Evolutionary conservation across 2,113 vertebrate genomes (phyloP).

Genomic region (Mesocricetus auratus): DNA sequence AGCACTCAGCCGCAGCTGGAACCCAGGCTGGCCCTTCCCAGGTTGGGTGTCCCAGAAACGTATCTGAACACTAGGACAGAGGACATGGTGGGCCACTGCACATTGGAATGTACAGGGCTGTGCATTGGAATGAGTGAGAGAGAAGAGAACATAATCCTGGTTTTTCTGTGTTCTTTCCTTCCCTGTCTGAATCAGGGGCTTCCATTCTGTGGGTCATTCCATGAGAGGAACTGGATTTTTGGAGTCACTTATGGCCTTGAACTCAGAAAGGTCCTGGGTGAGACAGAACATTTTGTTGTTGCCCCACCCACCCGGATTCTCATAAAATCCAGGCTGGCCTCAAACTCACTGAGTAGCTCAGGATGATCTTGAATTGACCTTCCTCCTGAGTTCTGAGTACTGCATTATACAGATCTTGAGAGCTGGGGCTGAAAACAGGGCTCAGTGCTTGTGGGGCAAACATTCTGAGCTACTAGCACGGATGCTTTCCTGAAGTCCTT

Average conservation of each 20-base stretch:
- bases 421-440: no score
- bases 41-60: neutral
- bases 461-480: neutral
- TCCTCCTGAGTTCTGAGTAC: neutral
- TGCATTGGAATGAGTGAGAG: neutral
- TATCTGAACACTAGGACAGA: neutral
- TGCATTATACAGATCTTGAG: no score
- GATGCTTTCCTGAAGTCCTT: neutral
- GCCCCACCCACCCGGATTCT: neutral
- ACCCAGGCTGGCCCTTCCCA: conserved; percentile 8
- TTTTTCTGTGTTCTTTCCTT: neutral
- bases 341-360: neutral
- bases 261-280: neutral
- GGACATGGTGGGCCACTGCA: neutral
- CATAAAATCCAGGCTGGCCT: neutral
- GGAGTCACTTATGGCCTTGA: neutral
- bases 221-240: neutral
- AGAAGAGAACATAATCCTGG: neutral
- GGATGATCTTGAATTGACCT: neutral
- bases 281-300: neutral
- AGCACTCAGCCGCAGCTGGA: neutral
- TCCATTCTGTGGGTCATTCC: neutral
- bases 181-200: no score
- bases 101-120: neutral
- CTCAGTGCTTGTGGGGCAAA: neutral